Conservation (phyloP, 92 coral and sea anemone species). For the Bergia sp. region DNA sequence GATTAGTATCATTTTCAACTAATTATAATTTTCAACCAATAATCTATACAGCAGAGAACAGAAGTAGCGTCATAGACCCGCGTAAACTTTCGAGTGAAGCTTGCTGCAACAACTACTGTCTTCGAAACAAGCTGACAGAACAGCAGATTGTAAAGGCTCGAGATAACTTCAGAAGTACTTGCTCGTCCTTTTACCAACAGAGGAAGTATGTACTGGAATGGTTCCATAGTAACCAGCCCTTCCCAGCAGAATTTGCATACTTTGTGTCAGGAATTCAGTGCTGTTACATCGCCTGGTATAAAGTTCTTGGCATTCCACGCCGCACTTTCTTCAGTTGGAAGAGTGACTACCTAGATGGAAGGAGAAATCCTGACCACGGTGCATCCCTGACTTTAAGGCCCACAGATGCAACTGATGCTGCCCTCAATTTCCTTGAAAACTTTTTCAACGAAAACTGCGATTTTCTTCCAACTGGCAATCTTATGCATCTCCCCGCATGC, state of each 20-base stretch:
- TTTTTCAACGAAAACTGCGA: conserved; percentile 60
- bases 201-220: conserved; percentile 59
- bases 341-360: conserved; percentile 47
- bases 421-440: conserved; percentile 37
- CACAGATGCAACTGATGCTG: conserved; percentile 27
- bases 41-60: conserved; percentile 34
- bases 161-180: conserved; percentile 34
- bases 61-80: conserved; percentile 23
- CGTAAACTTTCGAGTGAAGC: not conserved
- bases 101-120: conserved; percentile 50
- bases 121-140: not conserved
- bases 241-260: conserved; percentile 48
- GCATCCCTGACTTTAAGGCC: conserved; percentile 16
- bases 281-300: conserved; percentile 65
- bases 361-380: conserved; percentile 56
- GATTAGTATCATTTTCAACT: too few relatives aligned
- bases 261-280: conserved; percentile 41
- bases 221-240: conserved; percentile 59
- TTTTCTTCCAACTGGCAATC: conserved; percentile 54
- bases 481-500: conserved; percentile 61
- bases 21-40: too few relatives aligned
- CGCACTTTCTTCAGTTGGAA: conserved; percentile 61
- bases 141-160: conserved; percentile 40
- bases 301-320: conserved; percentile 54
- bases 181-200: conserved; percentile 48